Evolutionary conservation across 2,888 invertebrate genomes (phyloP).

Genomic region (Drosophila engyochracea): DNA sequence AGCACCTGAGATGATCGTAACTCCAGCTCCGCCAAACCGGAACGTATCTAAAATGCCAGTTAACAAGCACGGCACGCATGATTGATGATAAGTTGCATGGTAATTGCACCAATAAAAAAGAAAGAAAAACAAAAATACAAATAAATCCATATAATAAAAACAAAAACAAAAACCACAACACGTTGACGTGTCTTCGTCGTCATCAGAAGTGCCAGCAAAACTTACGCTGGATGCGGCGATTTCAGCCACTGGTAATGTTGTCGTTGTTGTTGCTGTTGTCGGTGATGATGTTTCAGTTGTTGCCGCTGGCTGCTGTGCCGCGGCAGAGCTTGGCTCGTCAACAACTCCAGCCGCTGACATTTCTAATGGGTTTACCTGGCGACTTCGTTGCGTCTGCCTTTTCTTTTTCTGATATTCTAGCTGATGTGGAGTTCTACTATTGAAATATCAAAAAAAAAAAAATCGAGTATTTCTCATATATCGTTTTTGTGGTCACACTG

Average conservation of each 20-base stretch:
- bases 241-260: slow-evolving; percentile 72
- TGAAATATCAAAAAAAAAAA: slow-evolving; percentile 6
- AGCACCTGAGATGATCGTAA: slow-evolving; percentile 91
- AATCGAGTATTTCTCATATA: slow-evolving; percentile 19
- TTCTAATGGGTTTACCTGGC: slow-evolving; percentile 29
- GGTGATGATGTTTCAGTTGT: slow-evolving; percentile 38
- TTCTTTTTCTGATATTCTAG: slow-evolving; percentile 52
- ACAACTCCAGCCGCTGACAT: slow-evolving; percentile 73
- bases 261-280: slow-evolving; percentile 30
- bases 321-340: slow-evolving; percentile 58
- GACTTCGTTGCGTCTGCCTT: slow-evolving; percentile 26
- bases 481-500: slow-evolving; percentile 32
- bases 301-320: slow-evolving; percentile 45
- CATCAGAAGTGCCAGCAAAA: slow-evolving; percentile 61
- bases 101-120: slow-evolving; percentile 8
- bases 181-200: slow-evolving; percentile 60
- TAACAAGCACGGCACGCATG: slow-evolving; percentile 28
- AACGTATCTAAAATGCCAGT: slow-evolving; percentile 86
- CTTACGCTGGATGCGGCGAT: slow-evolving; percentile 85
- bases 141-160: neutral
- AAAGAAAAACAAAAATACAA: neutral
- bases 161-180: slow-evolving; percentile 9
- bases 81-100: slow-evolving; percentile 5
- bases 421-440: slow-evolving; percentile 58
- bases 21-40: slow-evolving; percentile 88